phyloP scores from a whole-genome alignment of 2,797 vertebrate species.

The Aselliscus stoliczkanus region DNA sequence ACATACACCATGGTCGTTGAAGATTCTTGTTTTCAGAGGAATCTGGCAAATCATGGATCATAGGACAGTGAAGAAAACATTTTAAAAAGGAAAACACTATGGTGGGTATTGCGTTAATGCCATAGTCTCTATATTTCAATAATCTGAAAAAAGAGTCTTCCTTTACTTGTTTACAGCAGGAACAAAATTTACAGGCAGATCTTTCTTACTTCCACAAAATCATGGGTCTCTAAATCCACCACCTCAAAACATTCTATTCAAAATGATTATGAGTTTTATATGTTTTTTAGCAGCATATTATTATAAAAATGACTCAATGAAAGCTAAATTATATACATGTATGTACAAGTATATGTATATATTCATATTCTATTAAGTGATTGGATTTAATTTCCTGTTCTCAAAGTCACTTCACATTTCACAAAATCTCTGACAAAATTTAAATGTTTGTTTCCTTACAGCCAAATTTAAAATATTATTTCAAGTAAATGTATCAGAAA shows the following conservation, averaged over 20 bases:
- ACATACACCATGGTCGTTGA: neutral
- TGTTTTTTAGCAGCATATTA: neutral
- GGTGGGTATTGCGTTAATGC: neutral
- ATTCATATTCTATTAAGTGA: neutral
- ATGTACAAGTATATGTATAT: neutral
- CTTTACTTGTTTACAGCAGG: neutral
- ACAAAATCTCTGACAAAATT: conserved; percentile 4
- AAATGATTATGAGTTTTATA: neutral
- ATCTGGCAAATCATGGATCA: neutral
- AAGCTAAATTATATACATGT: neutral
- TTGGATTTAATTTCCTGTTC: conserved; percentile 11
- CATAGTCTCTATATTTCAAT: neutral
- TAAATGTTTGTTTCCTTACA: neutral
- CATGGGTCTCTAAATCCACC: neutral
- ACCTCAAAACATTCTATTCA: neutral
- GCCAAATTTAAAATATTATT: conserved; percentile 4
- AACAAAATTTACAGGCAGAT: neutral
- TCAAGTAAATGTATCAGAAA: conserved; percentile 29
- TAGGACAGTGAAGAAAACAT: neutral
- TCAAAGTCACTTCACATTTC: conserved; percentile 36
- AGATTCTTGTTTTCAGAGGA: neutral
- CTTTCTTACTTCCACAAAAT: conserved; percentile 16
- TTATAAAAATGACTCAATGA: conserved; percentile 3
- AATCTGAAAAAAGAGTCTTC: neutral
- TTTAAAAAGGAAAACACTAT: neutral